A percentile compares a stretch with the other conserved stretches of the same genome.
Conservation (phyloP, 2,888 invertebrate species). For the Germaria angustata region DNA sequence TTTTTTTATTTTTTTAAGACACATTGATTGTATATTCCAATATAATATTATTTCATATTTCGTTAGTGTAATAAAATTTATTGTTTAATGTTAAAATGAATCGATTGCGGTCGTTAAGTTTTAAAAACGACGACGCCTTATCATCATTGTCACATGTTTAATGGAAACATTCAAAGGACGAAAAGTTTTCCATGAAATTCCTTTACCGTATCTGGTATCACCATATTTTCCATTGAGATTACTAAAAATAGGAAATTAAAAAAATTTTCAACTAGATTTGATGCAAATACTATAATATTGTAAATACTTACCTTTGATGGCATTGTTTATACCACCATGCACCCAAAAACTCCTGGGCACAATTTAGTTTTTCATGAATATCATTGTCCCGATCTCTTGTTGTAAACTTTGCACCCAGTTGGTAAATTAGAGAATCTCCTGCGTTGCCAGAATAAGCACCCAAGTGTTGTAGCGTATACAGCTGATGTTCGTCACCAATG, state of each 20-base stretch:
- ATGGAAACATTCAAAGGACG: conserved; percentile 19
- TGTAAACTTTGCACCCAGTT: conserved; percentile 6
- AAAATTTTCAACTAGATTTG: too few species aligned
- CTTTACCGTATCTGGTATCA: conserved; percentile 38
- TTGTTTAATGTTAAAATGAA: too few species aligned
- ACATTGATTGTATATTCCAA: too few species aligned
- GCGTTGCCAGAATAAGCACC: conserved; percentile 16
- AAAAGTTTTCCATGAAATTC: conserved; percentile 39
- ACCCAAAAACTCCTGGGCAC: conserved; percentile 4
- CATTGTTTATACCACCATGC: conserved; percentile 41
- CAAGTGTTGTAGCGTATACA: conserved; percentile 17
- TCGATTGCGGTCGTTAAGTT: too few species aligned
- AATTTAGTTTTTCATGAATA: neutral
- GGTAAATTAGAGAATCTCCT: conserved; percentile 1
- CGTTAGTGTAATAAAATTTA: too few species aligned
- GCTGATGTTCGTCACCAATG: conserved; percentile 8
- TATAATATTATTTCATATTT: too few species aligned
- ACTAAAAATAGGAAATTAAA: conserved; percentile 24
- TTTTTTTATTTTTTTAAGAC: too few species aligned
- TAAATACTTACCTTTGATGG: conserved; percentile 6
- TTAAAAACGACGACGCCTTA: conserved; percentile 15
- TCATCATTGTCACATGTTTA: conserved; percentile 43
- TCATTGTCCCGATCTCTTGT: conserved; percentile 24
- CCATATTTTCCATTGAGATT: conserved; percentile 60
- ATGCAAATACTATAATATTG: neutral